Base-by-base conservation (phyloP, 2,888 invertebrate genomes). In the Pandemis heparana region DNA sequence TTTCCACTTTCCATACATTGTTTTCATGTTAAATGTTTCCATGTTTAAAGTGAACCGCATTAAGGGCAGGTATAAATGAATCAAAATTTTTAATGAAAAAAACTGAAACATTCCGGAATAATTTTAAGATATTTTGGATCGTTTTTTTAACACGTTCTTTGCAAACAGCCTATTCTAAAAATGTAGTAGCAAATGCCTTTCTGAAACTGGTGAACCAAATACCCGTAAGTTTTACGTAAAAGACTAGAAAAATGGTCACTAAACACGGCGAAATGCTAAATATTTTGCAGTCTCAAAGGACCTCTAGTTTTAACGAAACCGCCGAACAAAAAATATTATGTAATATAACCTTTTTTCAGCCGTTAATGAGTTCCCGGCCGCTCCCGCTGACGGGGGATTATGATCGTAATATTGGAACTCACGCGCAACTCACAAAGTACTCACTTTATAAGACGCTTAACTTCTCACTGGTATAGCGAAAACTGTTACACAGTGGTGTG, bases 241-340 rank as follows among this genome's bases (percentile, higher is more conserved):
- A 4, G 5, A n/a, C 48, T 48, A n/a, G 12, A n/a, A 43, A 12
- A 9, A 12, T 32, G 14, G 8, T 2, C 16, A 5, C 23, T 5
- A 56, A 10, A 10, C 56, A 56, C 56, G 10, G 23, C 23, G 10
- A 56, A 3, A 10, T 56, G 0, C 23, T 4, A 56, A 23, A 23
- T 46, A 7, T 5, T 12, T 64, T 56, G 14, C 63, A 32, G 12
- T 68, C 59, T 46, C 43, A 18, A 60, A 41, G 48, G 62, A 32
- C 23, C 16, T 53, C 18, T 61, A 65, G 69, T 61, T 75, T 51
- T 61, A 67, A 75, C 72, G 71, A 71, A 62, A 65, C 67, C 80
- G 78, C 83, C 83, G 87, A 90, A 89, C 86, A 89, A 92, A 91
- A 91, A 74, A 74, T 65, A 65, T 70, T 91, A 88, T 90, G 90